Evolutionary conservation across 2,797 vertebrate species (phyloP).

Genomic region (Acomys russatus): DNA sequence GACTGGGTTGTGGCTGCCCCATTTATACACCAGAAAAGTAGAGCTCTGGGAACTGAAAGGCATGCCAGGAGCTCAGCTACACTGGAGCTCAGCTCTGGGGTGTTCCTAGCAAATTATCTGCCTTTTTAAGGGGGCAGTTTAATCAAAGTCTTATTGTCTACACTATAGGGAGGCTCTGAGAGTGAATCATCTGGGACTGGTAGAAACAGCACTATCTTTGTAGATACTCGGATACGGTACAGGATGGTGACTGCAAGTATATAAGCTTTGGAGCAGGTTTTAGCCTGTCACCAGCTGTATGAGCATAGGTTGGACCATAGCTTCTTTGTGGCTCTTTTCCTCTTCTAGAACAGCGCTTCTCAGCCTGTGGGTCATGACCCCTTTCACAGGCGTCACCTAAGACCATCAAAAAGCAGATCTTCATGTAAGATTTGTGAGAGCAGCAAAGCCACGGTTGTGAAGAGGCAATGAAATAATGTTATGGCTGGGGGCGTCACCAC

Average conservation of each 20-base stretch:
- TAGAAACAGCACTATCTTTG: background rate
- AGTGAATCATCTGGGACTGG: background rate
- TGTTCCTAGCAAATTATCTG: slow-evolving; percentile 39
- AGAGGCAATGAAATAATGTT: too few relatives aligned
- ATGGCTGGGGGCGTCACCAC: background rate
- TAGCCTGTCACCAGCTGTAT: background rate
- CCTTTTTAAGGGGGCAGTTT: background rate
- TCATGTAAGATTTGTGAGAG: too few relatives aligned
- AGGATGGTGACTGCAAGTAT: background rate
- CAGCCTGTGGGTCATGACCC: too few relatives aligned
- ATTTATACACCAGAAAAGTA: background rate
- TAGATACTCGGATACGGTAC: background rate
- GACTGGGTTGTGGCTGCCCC: background rate
- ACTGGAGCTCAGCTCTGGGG: background rate
- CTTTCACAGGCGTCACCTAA: too few relatives aligned
- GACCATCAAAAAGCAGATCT: too few relatives aligned
- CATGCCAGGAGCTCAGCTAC: background rate
- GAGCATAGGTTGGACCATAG: background rate
- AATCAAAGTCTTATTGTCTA: background rate
- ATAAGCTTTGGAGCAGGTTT: background rate
- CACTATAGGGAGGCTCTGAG: background rate
- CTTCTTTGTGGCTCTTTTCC: background rate
- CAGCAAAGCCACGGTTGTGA: too few relatives aligned
- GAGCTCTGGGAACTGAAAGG: background rate
- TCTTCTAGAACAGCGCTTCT: background rate